A percentile compares a stretch with the other conserved stretches of the same genome.
These are phyloP conservation scores for Pseudomugil gertrudae DNA, from an alignment of 2,797 vertebrate genomes.

Conservation along the genomic window DNA sequence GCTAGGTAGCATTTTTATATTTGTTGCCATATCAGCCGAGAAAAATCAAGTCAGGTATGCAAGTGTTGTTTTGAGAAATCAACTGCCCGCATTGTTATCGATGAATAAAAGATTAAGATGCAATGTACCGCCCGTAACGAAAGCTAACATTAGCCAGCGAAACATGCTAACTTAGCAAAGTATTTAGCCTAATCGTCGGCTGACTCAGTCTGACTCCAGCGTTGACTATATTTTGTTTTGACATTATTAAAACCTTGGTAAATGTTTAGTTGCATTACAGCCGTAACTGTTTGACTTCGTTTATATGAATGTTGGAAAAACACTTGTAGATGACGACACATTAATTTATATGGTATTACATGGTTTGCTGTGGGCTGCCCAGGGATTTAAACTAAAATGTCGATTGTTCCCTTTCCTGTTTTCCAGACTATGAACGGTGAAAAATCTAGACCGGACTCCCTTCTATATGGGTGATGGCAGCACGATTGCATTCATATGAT, in stretches of 20 bases:
- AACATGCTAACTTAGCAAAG: conserved; percentile 48
- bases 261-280: background rate
- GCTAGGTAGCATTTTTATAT: conserved; percentile 35
- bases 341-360: background rate
- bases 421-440: conserved; percentile 87
- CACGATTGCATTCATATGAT: conserved; percentile 92
- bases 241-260: background rate
- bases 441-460: conserved; percentile 80
- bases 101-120: background rate
- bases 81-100: background rate
- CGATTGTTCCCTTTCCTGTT: conserved; percentile 56
- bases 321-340: background rate
- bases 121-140: conserved; percentile 27
- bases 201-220: conserved; percentile 32
- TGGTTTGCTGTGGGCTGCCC: conserved; percentile 2
- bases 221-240: conserved; percentile 6
- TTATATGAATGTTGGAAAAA: background rate
- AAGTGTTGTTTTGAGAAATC: background rate
- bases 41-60: background rate
- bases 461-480: conserved; percentile 89
- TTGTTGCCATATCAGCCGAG: background rate
- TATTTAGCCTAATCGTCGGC: conserved; percentile 28
- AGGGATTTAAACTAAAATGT: conserved; percentile 52
- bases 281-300: accelerated
- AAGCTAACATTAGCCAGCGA: conserved; percentile 59